Evolutionary conservation across 2,797 vertebrate species (phyloP), one percentile per base, ranked within the genome.

Genomic region (Threskiornis aethiopicus): DNA sequence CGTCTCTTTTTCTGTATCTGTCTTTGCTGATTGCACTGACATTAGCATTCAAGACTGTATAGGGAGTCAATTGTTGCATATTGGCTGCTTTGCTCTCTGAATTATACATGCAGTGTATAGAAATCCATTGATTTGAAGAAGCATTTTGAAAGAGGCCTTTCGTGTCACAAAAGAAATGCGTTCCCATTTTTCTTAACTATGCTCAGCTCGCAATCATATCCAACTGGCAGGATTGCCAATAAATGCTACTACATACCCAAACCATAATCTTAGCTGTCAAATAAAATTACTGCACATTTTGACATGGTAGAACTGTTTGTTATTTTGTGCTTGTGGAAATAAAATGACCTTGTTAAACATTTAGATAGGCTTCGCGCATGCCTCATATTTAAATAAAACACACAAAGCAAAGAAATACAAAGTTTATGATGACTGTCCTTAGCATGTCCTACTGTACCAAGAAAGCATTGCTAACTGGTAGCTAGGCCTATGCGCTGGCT

Each of bases 201-300:
- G 47, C 71, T 94, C 41, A 75, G 72, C 95, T 95, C 73, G 17
- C 70, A 94, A 35, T 95, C 89, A 47, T 93, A 86, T 72, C 85
- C 88, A 86, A 82, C 87, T 87, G 90, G 87, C 93, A 96, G 86
- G 73, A 92, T 95, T 94, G 92, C 89, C 94, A 94, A 72, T 97
- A 95, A 95, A 85, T 82, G 61, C 87, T 92, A 14, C 86, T 89
- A 12, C 64, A 59, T 80, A 78, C 55, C 88, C 94, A 83, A 93
- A 92, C 93, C 82, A 78, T 94, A 95, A 95, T 97, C 79, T 88
- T 71, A 75, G 84, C 97, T 96, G 89, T 95, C 95, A 97, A 84
- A 92, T 95, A 92, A 96, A 96, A 96, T 97, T 88, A 97, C 67
- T 52, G 47, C 93, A 49, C 82, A 67, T 92, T 98, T 96, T 95